Conservation (phyloP, 2,888 invertebrate species). For the Mythimna vitellina region DNA sequence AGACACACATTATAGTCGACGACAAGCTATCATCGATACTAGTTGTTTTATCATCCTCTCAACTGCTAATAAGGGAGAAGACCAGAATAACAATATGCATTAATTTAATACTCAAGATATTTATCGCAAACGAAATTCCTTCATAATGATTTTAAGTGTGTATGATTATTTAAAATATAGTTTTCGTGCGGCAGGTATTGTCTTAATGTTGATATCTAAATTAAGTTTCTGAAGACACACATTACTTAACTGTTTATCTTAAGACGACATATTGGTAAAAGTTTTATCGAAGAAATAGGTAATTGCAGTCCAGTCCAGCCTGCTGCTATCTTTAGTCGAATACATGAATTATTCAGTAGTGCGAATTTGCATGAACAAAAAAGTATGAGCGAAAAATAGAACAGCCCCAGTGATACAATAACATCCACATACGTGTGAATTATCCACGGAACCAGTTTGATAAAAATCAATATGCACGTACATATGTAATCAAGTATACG, state of each 20-base stretch:
- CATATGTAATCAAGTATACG: conserved; percentile 78
- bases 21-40: conserved; percentile 76
- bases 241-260: conserved; percentile 34
- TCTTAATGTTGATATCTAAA: conserved; percentile 45
- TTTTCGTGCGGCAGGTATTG: conserved; percentile 30
- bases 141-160: conserved; percentile 44
- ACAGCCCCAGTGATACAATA: conserved; percentile 37
- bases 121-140: conserved; percentile 55
- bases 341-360: conserved; percentile 48
- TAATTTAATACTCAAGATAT: conserved; percentile 51
- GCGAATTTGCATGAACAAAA: conserved; percentile 45
- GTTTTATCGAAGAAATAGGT: conserved; percentile 28
- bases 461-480: conserved; percentile 80
- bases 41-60: conserved; percentile 70
- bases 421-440: conserved; percentile 38
- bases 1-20: conserved; percentile 66
- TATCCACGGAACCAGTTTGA: conserved; percentile 79
- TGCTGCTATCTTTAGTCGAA: conserved; percentile 44
- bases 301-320: conserved; percentile 14
- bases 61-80: conserved; percentile 57
- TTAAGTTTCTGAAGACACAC: conserved; percentile 34
- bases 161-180: conserved; percentile 52
- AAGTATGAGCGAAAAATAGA: conserved; percentile 41
- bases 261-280: conserved; percentile 27
- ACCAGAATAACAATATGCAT: conserved; percentile 50